Conservation (phyloP, 2,797 vertebrate species). For the Tapera naevia region DNA sequence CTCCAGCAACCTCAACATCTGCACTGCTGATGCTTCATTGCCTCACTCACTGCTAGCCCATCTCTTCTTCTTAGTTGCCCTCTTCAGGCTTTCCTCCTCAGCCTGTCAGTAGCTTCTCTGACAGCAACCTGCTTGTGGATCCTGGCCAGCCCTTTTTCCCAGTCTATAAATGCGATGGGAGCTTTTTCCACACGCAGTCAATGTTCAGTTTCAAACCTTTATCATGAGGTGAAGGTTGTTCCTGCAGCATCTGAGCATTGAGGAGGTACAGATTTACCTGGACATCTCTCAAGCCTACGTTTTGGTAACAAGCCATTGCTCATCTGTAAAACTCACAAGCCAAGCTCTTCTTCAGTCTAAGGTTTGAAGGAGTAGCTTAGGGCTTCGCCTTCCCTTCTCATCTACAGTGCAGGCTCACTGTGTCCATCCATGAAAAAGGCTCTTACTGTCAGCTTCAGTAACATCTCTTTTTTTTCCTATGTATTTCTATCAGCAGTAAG, state of each 20-base stretch:
- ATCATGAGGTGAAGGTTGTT: accelerated
- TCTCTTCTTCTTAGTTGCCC: background rate
- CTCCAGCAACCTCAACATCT: slow-evolving; percentile 8
- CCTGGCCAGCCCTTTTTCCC: background rate
- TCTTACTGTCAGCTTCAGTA: background rate
- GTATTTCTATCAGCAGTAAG: background rate
- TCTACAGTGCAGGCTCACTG: background rate
- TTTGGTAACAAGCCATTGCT: background rate
- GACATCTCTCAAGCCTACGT: background rate
- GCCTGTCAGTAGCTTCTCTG: background rate
- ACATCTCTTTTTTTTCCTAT: background rate
- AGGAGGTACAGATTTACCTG: background rate
- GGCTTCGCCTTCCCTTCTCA: background rate
- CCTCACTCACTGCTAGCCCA: background rate
- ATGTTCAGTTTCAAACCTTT: background rate
- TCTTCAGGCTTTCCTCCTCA: background rate
- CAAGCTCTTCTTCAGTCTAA: background rate
- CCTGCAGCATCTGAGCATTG: background rate
- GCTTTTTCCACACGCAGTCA: background rate
- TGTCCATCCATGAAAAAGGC: background rate
- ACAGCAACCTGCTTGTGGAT: background rate
- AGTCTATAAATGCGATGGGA: background rate
- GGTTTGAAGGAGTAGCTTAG: background rate
- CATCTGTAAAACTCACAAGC: background rate
- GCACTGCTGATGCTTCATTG: background rate